Base-by-base conservation (phyloP, 2,113 vertebrate species). In the Mormyrus iriodes region DNA sequence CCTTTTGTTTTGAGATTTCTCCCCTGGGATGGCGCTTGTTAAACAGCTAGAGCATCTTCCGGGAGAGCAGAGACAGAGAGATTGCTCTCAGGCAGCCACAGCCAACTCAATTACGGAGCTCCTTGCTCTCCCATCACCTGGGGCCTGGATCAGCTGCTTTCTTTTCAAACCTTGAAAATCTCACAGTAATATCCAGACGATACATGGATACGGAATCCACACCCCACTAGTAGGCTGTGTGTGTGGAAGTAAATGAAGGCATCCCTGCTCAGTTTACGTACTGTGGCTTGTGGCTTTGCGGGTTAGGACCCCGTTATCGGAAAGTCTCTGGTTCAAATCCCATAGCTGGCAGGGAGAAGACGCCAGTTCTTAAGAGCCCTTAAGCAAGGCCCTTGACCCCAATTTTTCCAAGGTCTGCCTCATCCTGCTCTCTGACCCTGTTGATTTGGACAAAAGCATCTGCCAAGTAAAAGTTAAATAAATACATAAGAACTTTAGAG, bases 1-100 rank as follows among this genome's bases (percentile, higher is more conserved):
- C 31, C 15, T 76, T 83, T 90, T 90, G 85, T 90, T 87, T 46
- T 48, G 44, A 52, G 69, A 76, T 86, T 52, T 76, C 61, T 89
- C 89, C 90, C 89, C 58, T 83, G 88, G 90, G 90, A 88, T 35
- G 73, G 88, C 65, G 48, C 69, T 61, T 83, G 83, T 86, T 84
- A 89, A 88, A 91, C 52, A 88, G 55, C 53, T 44, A 85, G 84
- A 39, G 86, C 76, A 27, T 83, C 7, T 55, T 88, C 84, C 31
- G 35, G n/a, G 42, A 90, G 84, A 86, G 90, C 4, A 42, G 87
- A 89, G 82, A 88, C 76, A 65, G 84, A 53, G n/a, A 88, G 91
- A 85, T 92, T 92, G 69, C 83, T 90, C 84, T 49, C 35, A 6
- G 44, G 88, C 52, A 39, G n/a, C 88, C 73, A 19, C 31, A 39